phyloP scores from a whole-genome alignment of 2,797 vertebrate genomes.

The Poecilia gillii region DNA sequence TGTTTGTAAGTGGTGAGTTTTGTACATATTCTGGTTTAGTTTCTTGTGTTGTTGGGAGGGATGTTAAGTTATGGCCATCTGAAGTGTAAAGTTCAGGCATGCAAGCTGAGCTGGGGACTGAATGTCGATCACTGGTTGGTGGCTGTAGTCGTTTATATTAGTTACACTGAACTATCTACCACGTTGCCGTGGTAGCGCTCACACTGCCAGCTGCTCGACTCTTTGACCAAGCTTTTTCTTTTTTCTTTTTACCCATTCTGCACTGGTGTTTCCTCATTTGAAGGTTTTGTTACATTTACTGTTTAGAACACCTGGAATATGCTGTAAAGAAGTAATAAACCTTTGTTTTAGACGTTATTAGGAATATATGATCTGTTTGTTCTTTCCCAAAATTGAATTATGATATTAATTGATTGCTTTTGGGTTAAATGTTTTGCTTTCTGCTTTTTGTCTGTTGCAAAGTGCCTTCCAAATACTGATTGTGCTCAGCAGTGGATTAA shows the following conservation, averaged over 20 bases:
- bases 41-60: constrained; percentile 51
- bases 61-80: constrained; percentile 69
- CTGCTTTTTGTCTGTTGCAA: constrained; percentile 84
- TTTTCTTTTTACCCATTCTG: constrained; percentile 56
- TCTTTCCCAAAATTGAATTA: constrained; percentile 59
- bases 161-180: constrained; percentile 59
- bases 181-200: constrained; percentile 56
- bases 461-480: constrained; percentile 89
- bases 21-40: constrained; percentile 64
- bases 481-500: constrained; percentile 84
- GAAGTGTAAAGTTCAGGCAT: constrained; percentile 55
- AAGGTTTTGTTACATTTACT: constrained; percentile 43
- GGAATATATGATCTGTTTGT: constrained; percentile 50
- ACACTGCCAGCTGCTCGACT: constrained; percentile 56
- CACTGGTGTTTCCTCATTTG: constrained; percentile 65
- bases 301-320: constrained; percentile 48
- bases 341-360: constrained; percentile 40
- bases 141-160: constrained; percentile 50
- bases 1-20: constrained; percentile 72
- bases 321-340: constrained; percentile 39
- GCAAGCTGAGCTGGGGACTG: constrained; percentile 56
- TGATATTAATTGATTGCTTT: constrained; percentile 41
- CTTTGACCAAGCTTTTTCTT: constrained; percentile 45
- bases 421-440: constrained; percentile 60
- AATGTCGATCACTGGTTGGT: constrained; percentile 78